These are phyloP conservation scores for Athripsodes cinereus DNA, from an alignment of 2,888 invertebrate species.

Conservation along the genomic window DNA sequence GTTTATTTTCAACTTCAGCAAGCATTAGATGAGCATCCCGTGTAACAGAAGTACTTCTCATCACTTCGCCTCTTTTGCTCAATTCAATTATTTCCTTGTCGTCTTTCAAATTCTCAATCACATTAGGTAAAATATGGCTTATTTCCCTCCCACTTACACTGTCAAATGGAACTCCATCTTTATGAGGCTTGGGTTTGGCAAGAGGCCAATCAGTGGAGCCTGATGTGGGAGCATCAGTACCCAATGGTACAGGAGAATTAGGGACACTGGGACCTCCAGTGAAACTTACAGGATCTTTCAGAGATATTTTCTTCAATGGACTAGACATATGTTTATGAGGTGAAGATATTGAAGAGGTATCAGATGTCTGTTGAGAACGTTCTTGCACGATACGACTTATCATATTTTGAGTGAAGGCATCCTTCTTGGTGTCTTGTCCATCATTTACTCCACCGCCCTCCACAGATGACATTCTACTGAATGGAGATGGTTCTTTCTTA, in stretches of 20 bases:
- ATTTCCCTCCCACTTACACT: constrained; percentile 28
- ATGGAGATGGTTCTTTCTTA: constrained; percentile 55
- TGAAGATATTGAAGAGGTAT: constrained; percentile 26
- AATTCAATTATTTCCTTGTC: constrained; percentile 52
- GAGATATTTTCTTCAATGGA: constrained; percentile 29
- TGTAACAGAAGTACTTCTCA: constrained; percentile 17
- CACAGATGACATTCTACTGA: constrained; percentile 37
- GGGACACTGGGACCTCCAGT: constrained; percentile 28
- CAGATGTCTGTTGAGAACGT: constrained; percentile 34
- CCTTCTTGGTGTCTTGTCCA: constrained; percentile 30
- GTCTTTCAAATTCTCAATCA: constrained; percentile 33
- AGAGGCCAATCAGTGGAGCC: constrained; percentile 35
- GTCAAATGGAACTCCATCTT: constrained; percentile 32
- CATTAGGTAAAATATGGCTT: not conserved
- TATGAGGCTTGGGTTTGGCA: constrained; percentile 35
- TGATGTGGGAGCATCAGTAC: constrained; percentile 35
- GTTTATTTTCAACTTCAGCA: constrained; percentile 22
- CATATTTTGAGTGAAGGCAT: constrained; percentile 33
- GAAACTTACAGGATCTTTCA: constrained; percentile 19
- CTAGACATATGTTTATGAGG: constrained; percentile 22
- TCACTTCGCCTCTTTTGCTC: constrained; percentile 37
- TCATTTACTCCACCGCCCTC: constrained; percentile 28
- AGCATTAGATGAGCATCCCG: constrained; percentile 19
- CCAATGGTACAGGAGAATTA: constrained; percentile 45
- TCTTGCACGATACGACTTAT: constrained; percentile 49